Evolutionary conservation across 2,113 vertebrate genomes (phyloP).

Genomic region (Salvator merianae): DNA sequence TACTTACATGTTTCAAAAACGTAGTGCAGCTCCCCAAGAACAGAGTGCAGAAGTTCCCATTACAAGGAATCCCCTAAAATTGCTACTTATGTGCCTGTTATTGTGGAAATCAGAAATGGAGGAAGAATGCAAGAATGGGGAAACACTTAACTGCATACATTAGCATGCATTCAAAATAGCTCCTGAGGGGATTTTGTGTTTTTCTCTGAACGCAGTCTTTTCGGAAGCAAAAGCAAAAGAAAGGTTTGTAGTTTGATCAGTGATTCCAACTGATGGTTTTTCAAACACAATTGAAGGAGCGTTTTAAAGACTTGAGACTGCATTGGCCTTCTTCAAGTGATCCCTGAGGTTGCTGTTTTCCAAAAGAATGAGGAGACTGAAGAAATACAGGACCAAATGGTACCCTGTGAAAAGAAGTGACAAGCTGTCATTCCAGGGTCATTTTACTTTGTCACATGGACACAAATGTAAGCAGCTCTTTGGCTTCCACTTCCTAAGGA

Average conservation of each 20-base stretch:
- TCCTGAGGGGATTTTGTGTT: neutral
- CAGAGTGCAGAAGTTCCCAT: neutral
- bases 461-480: neutral
- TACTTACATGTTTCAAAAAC: neutral
- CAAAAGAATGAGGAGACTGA: neutral
- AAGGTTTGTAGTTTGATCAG: neutral
- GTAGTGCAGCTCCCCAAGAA: neutral
- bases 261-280: neutral
- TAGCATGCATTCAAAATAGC: neutral
- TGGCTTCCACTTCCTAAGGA: neutral
- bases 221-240: neutral
- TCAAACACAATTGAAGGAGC: neutral
- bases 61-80: neutral
- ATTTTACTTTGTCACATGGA: neutral
- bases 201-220: neutral
- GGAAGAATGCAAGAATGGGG: neutral
- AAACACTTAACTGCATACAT: neutral
- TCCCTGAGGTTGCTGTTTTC: neutral
- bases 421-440: neutral
- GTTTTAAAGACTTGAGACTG: neutral
- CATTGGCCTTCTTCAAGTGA: neutral
- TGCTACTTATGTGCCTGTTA: neutral
- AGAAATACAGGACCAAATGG: neutral
- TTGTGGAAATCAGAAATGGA: neutral
- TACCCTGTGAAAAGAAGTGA: neutral